These are phyloP conservation scores for Brachyistius frenatus DNA, from an alignment of 2,113 vertebrate species.

Conservation along the genomic window DNA sequence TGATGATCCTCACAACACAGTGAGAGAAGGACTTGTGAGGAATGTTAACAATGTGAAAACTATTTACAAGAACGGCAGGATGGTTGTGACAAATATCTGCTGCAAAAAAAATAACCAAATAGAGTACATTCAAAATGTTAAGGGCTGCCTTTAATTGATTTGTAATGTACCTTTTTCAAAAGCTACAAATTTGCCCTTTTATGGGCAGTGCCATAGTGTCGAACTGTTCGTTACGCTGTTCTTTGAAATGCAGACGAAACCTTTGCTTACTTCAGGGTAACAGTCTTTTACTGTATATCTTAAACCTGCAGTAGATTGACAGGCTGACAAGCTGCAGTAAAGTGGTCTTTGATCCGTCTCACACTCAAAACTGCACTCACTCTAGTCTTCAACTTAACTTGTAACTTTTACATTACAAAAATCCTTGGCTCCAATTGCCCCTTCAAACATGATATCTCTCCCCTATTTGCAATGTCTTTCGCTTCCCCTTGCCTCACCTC, in stretches of 20 bases:
- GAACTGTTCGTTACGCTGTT: slow-evolving; percentile 55
- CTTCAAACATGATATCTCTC: slow-evolving; percentile 62
- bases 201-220: slow-evolving; percentile 33
- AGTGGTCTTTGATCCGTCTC: slow-evolving; percentile 71
- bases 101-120: slow-evolving; percentile 35
- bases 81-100: slow-evolving; percentile 44
- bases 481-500: slow-evolving; percentile 27
- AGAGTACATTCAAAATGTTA: slow-evolving; percentile 54
- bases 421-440: slow-evolving; percentile 68
- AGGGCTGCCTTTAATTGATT: slow-evolving; percentile 47
- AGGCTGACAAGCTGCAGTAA: slow-evolving; percentile 68
- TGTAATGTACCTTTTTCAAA: slow-evolving; percentile 52
- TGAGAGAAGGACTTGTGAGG: slow-evolving; percentile 14
- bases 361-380: slow-evolving; percentile 56
- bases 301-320: slow-evolving; percentile 71
- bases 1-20: slow-evolving; percentile 16
- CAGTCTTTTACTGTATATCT: slow-evolving; percentile 48
- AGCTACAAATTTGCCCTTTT: slow-evolving; percentile 47
- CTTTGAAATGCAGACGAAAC: slow-evolving; percentile 59
- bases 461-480: slow-evolving; percentile 32
- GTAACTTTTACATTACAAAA: slow-evolving; percentile 76
- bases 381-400: slow-evolving; percentile 64
- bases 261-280: slow-evolving; percentile 56
- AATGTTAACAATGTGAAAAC: slow-evolving; percentile 44
- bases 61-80: slow-evolving; percentile 31